Evolutionary conservation across 2,797 vertebrate species (phyloP), one percentile per base, ranked within the genome.

Genomic region (Leptatherina wallacei): DNA sequence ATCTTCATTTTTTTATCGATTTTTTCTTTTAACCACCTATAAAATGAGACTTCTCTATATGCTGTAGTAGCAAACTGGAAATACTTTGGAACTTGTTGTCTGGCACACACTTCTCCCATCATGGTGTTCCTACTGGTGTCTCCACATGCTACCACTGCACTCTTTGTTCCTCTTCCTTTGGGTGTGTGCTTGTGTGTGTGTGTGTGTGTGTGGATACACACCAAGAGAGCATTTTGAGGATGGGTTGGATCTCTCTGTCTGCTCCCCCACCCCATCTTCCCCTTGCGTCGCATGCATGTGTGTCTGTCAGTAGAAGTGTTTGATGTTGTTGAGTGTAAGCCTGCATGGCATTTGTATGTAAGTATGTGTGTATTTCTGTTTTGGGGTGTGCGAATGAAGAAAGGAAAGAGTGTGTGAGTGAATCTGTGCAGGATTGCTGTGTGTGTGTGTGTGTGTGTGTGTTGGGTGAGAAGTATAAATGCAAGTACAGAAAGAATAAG

Each of bases 131-230:
- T 83, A 24, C 67, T 75, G 84, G 69, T 73, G 72, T 63, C 78
- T 91, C 85, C 69, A 58, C 85, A 86, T 72, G 84, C 87, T 83
- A 83, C 81, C 73, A 80, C 75, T 38, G 27, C 30, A 73, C 85
- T 90, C 90, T 92, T 92, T 93, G 91, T 92, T 92, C 87, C 89
- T 88, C 81, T 77, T 78, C 59, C 66, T 76, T 77, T 73, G 88
- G 83, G 86, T 88, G 86, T 89, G 82, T 87, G 27, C 66, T 32
- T 24, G 54, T 20, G 35, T 72, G 60, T 55, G 49, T 42, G 32
- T 42, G 32, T 52, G 40, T 47, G 64, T 3, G 38, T 75, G 73
- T 0, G n/a, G n/a, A 69, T 36, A 58, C 73, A 70, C 78, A 76
- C 83, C 75, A 73, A 51, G 82, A 90, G 83, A 88, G 85, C 85